Evolutionary conservation across 2,888 invertebrate genomes (phyloP), one percentile per base, ranked within the genome.

Genomic region (Scaptomyza cyrtandrae): DNA sequence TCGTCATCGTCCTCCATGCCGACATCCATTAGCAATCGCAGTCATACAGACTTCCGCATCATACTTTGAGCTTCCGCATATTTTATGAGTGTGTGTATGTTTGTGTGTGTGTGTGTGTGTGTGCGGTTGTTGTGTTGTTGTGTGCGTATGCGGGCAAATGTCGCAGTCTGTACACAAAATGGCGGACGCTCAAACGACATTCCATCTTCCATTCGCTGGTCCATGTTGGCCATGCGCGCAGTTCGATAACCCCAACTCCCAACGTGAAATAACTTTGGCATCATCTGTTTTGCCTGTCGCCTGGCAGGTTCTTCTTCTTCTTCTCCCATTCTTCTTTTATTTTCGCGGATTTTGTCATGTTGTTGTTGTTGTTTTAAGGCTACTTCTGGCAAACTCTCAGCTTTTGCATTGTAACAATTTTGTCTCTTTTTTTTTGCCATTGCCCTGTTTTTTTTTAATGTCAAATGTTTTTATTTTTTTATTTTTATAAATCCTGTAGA

Each of bases 1-100:
- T 49, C 69, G 62, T 55, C 69, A 64, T 55, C 76, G 58, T 65
- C 33, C 74, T 64, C 69, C 60, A 50, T 29, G 65, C 59, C 77
- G 79, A 78, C 89, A 89, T 89, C 88, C 88, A 88, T 88, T 88
- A 88, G 88, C 89, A 89, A 88, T 88, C 89, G 83, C 87, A 85
- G 83, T 83, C 89, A 89, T 77, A 80, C 86, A 79, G 87, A 81
- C 81, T 88, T 87, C 89, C 89, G 89, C 88, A 80, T 88, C 87
- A 89, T 88, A 89, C 83, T 85, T 87, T 86, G 79, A 71, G 78
- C 86, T 89, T 88, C 89, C 89, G 88, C 83, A 80, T 88, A 88
- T 82, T 84, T 86, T 68, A 75, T 78, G 64, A 58, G 54, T 59
- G 54, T 66, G 45, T 73, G 45, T 61, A 24, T 76, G 52, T 53